Evolutionary conservation across 2,797 vertebrate species (phyloP).

Genomic region (Melanotaenia trifasciata): DNA sequence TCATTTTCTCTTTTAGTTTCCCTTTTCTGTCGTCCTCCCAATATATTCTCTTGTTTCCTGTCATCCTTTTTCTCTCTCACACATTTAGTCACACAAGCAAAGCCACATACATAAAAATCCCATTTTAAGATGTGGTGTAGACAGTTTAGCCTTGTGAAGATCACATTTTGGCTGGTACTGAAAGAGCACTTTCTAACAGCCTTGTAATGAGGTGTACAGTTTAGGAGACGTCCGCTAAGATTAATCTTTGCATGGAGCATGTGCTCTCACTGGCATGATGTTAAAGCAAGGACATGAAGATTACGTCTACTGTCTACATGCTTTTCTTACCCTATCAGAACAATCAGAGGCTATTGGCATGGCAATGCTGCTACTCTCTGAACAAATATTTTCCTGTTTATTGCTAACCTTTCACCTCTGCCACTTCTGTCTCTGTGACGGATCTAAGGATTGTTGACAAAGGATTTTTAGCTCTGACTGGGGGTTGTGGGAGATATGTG

Average conservation of each 20-base stretch:
- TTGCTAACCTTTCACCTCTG: constrained; percentile 53
- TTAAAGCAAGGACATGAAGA: constrained; percentile 55
- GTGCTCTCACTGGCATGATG: constrained; percentile 19
- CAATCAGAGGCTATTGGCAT: constrained; percentile 42
- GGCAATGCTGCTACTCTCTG: constrained; percentile 20
- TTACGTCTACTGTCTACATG: constrained; percentile 44
- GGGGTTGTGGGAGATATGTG: constrained; percentile 69
- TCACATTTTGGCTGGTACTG: constrained; percentile 28
- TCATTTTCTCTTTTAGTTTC: constrained; percentile 55
- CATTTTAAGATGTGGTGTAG: constrained; percentile 43
- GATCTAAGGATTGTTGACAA: constrained; percentile 73
- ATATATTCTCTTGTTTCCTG: constrained; percentile 25
- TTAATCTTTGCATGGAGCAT: constrained; percentile 54
- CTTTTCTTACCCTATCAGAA: constrained; percentile 60
- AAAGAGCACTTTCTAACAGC: constrained; percentile 52
- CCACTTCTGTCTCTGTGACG: constrained; percentile 58
- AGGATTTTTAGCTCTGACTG: constrained; percentile 64
- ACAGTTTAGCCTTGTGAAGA: constrained; percentile 45
- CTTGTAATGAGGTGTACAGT: constrained; percentile 56
- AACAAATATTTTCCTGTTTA: constrained; percentile 56
- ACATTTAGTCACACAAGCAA: constrained; percentile 22
- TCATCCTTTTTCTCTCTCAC: constrained; percentile 10
- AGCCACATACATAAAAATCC: constrained; percentile 44
- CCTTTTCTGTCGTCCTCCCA: constrained; percentile 29
- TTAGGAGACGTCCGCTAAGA: constrained; percentile 51